Evolutionary conservation across 1,140 invertebrate genomes (phyloP), one percentile per base, ranked within the genome.

Genomic region (Dendroctonus valens): DNA sequence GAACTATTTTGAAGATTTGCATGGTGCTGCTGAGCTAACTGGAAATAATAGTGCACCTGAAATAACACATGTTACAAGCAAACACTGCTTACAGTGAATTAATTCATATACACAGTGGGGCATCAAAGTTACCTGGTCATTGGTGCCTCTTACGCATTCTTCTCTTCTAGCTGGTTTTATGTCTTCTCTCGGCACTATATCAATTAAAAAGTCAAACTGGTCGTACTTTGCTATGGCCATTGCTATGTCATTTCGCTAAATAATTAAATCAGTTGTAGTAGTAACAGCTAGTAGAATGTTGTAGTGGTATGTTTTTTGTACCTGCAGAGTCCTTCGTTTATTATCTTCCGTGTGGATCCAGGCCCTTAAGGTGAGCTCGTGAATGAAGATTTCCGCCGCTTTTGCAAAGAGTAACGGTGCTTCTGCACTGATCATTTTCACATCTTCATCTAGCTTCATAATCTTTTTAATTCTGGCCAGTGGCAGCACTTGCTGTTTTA

Each of bases 331-430:
- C 71, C 97, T 83, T 60, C 97, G 81, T 75, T 98, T 97, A 78
- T 98, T 98, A 76, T 99, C 95, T 80, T 99, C 96, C 0, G 97
- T 99, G 76, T 98, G 96, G 6, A 97, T 88, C 97, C 97, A 99
- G 4, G 97, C 94, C 68, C 96, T 81, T 40, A 99, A 81, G 0
- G 96, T 96, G 8, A 98, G 77, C 81, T 98, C 96, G 73, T 94
- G 93, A 69, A 99, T 98, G 81, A 99, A 98, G 55, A 99, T 94
- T 82, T 99, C 97, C 8, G 95, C 96, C 6, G 97, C 97, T 83
- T 99, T 99, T 5, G 96, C 94, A 81, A 99, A 98, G 42, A 99
- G 81, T 70, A 99, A 88, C 0, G 97, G 97, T 0, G 96, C 97
- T 81, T 99, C 97, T 0, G 95, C 95, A 63, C 94, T 97, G 72